Conservation (phyloP, 2,113 vertebrate species). For the Cricetomys ansorgei region DNA sequence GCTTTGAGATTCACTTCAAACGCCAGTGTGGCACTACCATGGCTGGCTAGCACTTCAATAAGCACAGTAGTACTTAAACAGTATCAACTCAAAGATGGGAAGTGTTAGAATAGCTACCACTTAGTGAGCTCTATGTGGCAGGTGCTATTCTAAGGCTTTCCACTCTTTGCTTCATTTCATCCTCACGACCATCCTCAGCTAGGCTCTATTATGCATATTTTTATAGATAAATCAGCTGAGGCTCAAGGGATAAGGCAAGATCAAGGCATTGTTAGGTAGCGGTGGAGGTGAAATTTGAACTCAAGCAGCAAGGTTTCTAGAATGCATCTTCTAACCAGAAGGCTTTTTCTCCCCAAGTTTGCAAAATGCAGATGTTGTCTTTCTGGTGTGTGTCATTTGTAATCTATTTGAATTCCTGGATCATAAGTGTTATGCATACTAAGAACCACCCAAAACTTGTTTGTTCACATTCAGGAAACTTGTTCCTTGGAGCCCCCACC, state of each 20-base stretch:
- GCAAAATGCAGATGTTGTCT: neutral
- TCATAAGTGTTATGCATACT: too few species aligned
- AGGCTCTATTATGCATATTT: slow-evolving; percentile 12
- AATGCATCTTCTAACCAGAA: neutral
- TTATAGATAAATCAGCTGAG: slow-evolving; percentile 32
- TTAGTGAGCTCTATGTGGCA: neutral
- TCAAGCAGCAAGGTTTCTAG: neutral
- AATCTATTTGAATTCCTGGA: neutral
- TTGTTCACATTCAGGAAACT: too few species aligned
- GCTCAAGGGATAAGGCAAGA: neutral
- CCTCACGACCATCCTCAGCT: neutral
- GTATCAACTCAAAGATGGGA: slow-evolving; percentile 18
- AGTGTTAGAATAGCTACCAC: slow-evolving; percentile 15
- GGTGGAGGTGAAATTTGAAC: neutral
- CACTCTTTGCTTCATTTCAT: slow-evolving; percentile 25
- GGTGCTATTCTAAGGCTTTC: neutral
- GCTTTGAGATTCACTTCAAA: slow-evolving; percentile 62
- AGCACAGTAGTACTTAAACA: neutral
- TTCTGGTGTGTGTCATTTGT: neutral
- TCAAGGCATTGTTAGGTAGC: slow-evolving; percentile 31
- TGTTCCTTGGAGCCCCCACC: too few species aligned
- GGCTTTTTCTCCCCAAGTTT: neutral
- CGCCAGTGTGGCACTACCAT: neutral
- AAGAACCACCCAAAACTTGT: too few species aligned
- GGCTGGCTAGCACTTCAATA: slow-evolving; percentile 11